phyloP scores from a whole-genome alignment of 2,113 vertebrate species.

The Seriola dumerili region DNA sequence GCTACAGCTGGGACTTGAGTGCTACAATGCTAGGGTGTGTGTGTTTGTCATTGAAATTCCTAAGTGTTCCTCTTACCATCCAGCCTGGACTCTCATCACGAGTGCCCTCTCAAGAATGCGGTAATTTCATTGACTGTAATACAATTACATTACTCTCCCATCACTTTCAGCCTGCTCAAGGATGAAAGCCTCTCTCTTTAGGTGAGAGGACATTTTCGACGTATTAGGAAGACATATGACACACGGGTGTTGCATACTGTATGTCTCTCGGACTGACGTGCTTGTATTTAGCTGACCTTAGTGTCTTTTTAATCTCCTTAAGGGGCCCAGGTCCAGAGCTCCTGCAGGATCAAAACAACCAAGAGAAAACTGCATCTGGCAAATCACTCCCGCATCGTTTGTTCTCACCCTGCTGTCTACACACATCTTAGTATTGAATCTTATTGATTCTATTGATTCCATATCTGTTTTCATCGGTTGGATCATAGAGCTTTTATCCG shows the following conservation, averaged over 20 bases:
- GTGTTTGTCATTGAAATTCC: neutral
- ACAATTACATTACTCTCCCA: slow-evolving; percentile 65
- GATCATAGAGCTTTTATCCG: neutral
- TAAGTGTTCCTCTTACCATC: slow-evolving; percentile 7
- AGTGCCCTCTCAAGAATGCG: slow-evolving; percentile 41
- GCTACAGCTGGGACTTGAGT: neutral
- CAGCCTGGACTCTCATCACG: slow-evolving; percentile 26
- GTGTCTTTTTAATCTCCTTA: slow-evolving; percentile 57
- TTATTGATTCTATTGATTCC: neutral
- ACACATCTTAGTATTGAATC: neutral
- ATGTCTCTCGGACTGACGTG: slow-evolving; percentile 19
- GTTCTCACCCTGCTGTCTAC: neutral
- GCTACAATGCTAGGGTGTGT: neutral
- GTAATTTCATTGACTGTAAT: slow-evolving; percentile 49
- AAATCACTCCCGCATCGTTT: neutral
- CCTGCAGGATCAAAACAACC: neutral
- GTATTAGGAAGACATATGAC: slow-evolving; percentile 36
- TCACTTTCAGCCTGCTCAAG: slow-evolving; percentile 31
- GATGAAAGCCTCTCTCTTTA: slow-evolving; percentile 21
- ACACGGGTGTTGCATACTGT: slow-evolving; percentile 6
- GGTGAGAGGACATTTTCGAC: slow-evolving; percentile 4
- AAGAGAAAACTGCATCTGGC: neutral
- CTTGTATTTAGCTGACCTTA: slow-evolving; percentile 26
- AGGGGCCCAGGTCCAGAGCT: slow-evolving; percentile 35
- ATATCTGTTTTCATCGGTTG: neutral